A percentile compares a stretch with the other conserved stretches of the same genome.
phyloP scores from a whole-genome alignment of 2,113 vertebrate species.

The Siniperca chuatsi region DNA sequence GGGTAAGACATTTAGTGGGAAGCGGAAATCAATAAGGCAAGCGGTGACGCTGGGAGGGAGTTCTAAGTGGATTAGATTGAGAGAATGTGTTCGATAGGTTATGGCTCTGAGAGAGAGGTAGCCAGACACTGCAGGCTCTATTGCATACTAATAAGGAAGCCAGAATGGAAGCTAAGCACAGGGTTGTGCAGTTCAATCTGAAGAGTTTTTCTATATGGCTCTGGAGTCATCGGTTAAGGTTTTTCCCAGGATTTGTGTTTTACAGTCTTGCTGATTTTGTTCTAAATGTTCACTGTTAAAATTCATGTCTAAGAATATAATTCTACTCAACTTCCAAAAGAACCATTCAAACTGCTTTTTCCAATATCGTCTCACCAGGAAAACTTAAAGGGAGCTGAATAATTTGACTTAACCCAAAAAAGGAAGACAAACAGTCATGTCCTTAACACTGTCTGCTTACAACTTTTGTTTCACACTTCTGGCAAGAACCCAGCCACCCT shows the following conservation, averaged over 20 bases:
- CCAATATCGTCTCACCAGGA: neutral
- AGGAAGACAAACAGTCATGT: constrained; percentile 47
- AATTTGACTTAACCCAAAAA: constrained; percentile 49
- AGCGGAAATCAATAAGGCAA: constrained; percentile 86
- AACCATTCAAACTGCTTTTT: neutral
- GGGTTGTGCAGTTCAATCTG: constrained; percentile 76
- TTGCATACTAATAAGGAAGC: constrained; percentile 84
- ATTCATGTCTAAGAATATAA: constrained; percentile 44
- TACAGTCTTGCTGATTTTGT: constrained; percentile 22
- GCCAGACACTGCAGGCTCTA: constrained; percentile 81
- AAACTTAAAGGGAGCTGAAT: constrained; percentile 24
- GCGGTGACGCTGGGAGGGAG: constrained; percentile 83
- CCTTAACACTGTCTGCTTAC: constrained; percentile 57
- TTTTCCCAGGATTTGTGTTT: constrained; percentile 61
- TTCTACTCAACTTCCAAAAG: constrained; percentile 10
- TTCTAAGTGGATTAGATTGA: constrained; percentile 87
- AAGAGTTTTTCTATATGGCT: constrained; percentile 70
- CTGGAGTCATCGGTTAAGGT: constrained; percentile 49
- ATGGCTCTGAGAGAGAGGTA: constrained; percentile 83
- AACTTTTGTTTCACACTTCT: constrained; percentile 74
- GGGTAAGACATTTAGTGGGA: constrained; percentile 80
- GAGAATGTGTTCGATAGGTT: constrained; percentile 89
- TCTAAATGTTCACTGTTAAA: constrained; percentile 30
- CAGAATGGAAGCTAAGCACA: constrained; percentile 68
- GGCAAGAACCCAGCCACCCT: constrained; percentile 72